Conservation (phyloP, 1,140 invertebrate species). For the Euglossa dilemma region DNA sequence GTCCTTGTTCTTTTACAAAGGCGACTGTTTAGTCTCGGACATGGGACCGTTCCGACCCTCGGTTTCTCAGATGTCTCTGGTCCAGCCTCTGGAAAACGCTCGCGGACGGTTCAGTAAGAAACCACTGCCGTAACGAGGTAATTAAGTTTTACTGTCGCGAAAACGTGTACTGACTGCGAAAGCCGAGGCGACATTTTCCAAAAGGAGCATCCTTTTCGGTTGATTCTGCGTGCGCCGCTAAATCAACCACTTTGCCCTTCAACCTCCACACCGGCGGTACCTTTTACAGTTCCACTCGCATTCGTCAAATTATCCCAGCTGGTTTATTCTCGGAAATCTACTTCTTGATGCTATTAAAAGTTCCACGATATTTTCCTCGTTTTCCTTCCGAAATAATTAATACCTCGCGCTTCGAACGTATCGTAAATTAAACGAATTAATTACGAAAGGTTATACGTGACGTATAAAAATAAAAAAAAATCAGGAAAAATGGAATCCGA, state of each 20-base stretch:
- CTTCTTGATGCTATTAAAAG: no score
- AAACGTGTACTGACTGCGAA: conserved; percentile 31
- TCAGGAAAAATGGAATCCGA: no score
- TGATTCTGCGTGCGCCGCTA: not conserved
- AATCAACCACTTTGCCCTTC: not conserved
- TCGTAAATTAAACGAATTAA: no score
- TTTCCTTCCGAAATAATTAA: no score
- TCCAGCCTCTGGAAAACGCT: not conserved
- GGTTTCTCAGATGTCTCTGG: not conserved
- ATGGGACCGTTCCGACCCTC: conserved; percentile 20
- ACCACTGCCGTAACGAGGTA: conserved; percentile 52
- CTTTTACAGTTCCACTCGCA: no score
- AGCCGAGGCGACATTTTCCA: not conserved
- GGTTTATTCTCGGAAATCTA: no score
- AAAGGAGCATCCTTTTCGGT: not conserved
- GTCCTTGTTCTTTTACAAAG: not conserved
- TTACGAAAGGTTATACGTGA: no score
- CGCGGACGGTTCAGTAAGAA: conserved; percentile 13
- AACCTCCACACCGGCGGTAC: not conserved
- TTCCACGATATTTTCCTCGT: no score
- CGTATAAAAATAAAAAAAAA: no score
- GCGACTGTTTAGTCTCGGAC: conserved; percentile 34
- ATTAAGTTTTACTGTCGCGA: conserved; percentile 47
- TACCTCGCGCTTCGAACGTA: no score
- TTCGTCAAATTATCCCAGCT: no score